Conservation (phyloP, 2,113 vertebrate species). For the Pedetes capensis region DNA sequence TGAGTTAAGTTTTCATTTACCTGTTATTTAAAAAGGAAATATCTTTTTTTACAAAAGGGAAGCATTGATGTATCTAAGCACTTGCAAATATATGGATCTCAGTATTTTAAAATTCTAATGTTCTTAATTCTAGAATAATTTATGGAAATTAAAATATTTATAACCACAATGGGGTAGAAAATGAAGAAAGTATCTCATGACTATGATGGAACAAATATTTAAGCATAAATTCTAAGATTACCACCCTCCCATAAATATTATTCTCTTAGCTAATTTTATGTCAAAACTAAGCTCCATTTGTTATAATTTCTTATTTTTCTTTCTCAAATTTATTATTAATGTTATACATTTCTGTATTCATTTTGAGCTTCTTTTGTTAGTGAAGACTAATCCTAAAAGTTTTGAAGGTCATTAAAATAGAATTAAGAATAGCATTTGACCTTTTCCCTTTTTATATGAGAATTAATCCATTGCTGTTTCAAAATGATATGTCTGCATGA, state of each 20-base stretch:
- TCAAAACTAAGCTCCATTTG: background rate
- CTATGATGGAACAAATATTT: background rate
- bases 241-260: background rate
- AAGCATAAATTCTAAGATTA: background rate
- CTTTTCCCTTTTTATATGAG: background rate
- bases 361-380: background rate
- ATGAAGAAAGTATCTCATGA: background rate
- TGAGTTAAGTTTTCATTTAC: background rate
- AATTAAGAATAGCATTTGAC: background rate
- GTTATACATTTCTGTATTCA: background rate
- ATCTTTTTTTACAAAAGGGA: background rate
- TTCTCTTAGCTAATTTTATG: background rate
- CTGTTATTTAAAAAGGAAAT: background rate
- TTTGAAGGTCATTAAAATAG: conserved; percentile 20
- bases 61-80: background rate
- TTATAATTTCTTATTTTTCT: background rate
- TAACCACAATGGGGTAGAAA: background rate
- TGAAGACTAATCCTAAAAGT: background rate
- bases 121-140: conserved; percentile 30
- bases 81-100: background rate
- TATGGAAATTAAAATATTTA: background rate
- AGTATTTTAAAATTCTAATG: conserved; percentile 18
- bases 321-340: background rate
- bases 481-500: background rate
- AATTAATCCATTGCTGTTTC: background rate